phyloP scores from a whole-genome alignment of 2,888 invertebrate species.

The Aromia moschata region DNA sequence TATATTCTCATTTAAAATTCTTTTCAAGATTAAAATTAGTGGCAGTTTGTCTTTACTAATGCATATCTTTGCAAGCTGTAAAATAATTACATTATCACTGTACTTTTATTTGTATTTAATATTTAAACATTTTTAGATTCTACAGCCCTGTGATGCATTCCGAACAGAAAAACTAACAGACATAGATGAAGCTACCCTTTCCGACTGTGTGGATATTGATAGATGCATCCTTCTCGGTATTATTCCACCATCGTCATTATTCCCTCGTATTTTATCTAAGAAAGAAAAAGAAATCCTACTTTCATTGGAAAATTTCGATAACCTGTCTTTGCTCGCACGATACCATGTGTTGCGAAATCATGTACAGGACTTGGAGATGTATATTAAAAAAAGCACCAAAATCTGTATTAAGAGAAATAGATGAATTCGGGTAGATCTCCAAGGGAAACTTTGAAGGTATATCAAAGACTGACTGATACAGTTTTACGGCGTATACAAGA shows the following conservation, averaged over 20 bases:
- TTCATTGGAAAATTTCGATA: slow-evolving; percentile 56
- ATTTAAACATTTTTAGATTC: slow-evolving; percentile 37
- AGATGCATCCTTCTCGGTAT: slow-evolving; percentile 53
- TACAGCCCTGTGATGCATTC: slow-evolving; percentile 47
- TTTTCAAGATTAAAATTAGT: too few species aligned
- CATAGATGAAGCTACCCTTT: slow-evolving; percentile 44
- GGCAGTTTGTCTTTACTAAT: too few species aligned
- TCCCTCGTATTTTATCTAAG: slow-evolving; percentile 44
- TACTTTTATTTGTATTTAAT: neutral
- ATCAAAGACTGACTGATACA: slow-evolving; percentile 51
- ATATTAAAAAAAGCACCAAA: slow-evolving; percentile 40
- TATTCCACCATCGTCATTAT: slow-evolving; percentile 41
- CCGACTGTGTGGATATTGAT: slow-evolving; percentile 53
- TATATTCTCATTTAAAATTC: too few species aligned
- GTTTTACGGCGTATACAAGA: slow-evolving; percentile 41
- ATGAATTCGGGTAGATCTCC: slow-evolving; percentile 53
- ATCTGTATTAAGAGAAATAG: slow-evolving; percentile 42
- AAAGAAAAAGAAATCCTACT: slow-evolving; percentile 52
- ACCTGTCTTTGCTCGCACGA: slow-evolving; percentile 54
- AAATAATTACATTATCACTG: slow-evolving; percentile 1
- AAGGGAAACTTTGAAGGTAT: slow-evolving; percentile 51
- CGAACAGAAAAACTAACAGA: slow-evolving; percentile 33
- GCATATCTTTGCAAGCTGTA: too few species aligned
- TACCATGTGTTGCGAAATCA: slow-evolving; percentile 53
- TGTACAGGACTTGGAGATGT: slow-evolving; percentile 49